A percentile compares a stretch with the other conserved stretches of the same genome.
Evolutionary conservation across 2,888 invertebrate species (phyloP).

Genomic region (Macaria notata): DNA sequence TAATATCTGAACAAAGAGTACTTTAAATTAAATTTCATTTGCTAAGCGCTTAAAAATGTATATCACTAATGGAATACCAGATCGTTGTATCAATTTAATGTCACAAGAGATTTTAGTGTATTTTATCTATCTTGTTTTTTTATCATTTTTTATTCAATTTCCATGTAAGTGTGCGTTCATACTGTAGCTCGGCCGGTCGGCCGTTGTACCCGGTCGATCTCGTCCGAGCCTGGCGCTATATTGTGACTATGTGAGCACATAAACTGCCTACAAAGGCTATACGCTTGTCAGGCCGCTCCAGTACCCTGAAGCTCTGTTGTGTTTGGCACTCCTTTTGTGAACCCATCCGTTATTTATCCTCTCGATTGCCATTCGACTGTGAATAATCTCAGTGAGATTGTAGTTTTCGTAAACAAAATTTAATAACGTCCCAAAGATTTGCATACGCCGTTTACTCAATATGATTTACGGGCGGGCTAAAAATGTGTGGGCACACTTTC

Average conservation of each 20-base stretch:
- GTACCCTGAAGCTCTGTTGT: constrained; percentile 52
- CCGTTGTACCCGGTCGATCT: too few species aligned
- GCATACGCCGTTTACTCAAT: constrained; percentile 18
- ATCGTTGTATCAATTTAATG: too few species aligned
- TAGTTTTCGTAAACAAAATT: constrained; percentile 31
- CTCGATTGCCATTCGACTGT: constrained; percentile 41
- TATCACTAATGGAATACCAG: too few species aligned
- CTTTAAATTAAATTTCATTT: too few species aligned
- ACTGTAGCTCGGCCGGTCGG: too few species aligned
- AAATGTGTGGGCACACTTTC: constrained; percentile 11
- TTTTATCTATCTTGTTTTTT: too few species aligned
- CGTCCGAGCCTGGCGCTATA: not conserved
- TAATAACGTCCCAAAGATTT: constrained; percentile 23
- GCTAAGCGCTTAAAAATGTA: too few species aligned
- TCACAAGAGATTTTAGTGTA: too few species aligned
- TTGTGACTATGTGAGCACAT: constrained; percentile 45
- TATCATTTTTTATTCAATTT: too few species aligned
- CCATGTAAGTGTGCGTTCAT: too few species aligned
- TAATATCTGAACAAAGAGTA: too few species aligned
- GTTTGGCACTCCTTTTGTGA: constrained; percentile 60
- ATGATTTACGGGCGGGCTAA: constrained; percentile 16
- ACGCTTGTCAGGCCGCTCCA: constrained; percentile 51
- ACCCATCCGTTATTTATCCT: constrained; percentile 42
- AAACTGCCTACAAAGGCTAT: constrained; percentile 63
- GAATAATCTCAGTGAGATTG: constrained; percentile 33